Evolutionary conservation across 2,888 invertebrate genomes (phyloP).

Genomic region (Lepeophtheirus nordmannii): DNA sequence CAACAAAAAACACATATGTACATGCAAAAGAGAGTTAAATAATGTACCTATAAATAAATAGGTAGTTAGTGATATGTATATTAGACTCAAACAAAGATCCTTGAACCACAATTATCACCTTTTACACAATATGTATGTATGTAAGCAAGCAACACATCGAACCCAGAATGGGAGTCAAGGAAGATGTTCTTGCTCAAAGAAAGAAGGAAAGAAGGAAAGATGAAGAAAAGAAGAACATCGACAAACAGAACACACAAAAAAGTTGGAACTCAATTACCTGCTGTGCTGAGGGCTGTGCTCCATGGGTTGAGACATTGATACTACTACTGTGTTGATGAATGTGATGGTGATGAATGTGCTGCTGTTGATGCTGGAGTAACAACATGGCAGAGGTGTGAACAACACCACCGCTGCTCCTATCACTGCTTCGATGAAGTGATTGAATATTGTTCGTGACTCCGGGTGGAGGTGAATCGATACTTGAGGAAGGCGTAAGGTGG

Average conservation of each 20-base stretch:
- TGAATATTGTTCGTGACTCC: too few species aligned
- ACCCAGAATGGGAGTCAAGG: too few species aligned
- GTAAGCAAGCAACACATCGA: too few species aligned
- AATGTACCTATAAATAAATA: not conserved
- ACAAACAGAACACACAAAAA: too few species aligned
- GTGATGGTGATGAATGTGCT: not conserved
- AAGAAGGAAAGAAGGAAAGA: not conserved
- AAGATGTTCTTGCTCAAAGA: too few species aligned
- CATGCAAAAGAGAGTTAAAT: not conserved
- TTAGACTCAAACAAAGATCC: not conserved
- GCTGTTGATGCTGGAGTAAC: not conserved
- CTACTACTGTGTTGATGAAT: not conserved
- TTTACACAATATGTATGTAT: too few species aligned
- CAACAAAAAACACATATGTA: too few species aligned
- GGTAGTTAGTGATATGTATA: not conserved
- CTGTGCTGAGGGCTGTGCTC: not conserved
- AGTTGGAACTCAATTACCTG: not conserved
- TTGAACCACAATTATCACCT: constrained; percentile 8
- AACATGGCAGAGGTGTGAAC: not conserved
- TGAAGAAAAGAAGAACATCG: not conserved
- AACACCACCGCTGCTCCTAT: not conserved
- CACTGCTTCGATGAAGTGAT: too few species aligned
- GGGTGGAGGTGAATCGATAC: too few species aligned
- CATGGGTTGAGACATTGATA: not conserved
- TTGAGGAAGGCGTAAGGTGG: too few species aligned